phyloP scores from a whole-genome alignment of 2,113 vertebrate species.

The Bufo bufo region DNA sequence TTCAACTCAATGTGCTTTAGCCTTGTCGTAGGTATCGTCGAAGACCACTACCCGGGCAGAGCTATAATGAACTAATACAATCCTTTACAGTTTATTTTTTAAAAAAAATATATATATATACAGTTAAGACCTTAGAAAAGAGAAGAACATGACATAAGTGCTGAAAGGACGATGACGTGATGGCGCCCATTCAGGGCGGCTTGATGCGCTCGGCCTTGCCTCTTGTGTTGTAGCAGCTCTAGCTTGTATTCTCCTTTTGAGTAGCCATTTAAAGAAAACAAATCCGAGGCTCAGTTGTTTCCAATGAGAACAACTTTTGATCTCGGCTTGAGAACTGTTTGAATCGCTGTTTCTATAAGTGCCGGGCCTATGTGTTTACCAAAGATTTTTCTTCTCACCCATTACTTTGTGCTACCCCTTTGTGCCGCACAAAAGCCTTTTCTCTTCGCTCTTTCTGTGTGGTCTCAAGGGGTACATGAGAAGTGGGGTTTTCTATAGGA shows the following conservation, averaged over 20 bases:
- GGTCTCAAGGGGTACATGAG: constrained; percentile 73
- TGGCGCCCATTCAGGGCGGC: neutral
- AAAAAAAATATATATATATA: neutral
- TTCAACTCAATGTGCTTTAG: neutral
- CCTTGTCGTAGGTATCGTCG: neutral
- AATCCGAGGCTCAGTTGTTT: constrained; percentile 38
- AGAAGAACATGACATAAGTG: neutral
- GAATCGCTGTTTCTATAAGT: constrained; percentile 66
- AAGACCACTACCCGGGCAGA: neutral
- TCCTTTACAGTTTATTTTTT: constrained; percentile 12
- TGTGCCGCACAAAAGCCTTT: constrained; percentile 67
- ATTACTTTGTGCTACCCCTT: constrained; percentile 63
- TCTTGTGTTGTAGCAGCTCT: constrained; percentile 50
- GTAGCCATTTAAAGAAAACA: constrained; percentile 57
- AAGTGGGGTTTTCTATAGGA: constrained; percentile 59
- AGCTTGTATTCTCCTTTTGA: constrained; percentile 43
- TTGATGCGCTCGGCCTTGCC: neutral
- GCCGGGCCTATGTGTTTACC: constrained; percentile 69
- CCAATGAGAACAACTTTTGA: constrained; percentile 68
- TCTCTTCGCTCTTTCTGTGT: constrained; percentile 71
- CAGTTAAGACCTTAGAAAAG: constrained; percentile 4
- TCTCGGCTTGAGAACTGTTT: constrained; percentile 71
- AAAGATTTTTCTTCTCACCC: constrained; percentile 68
- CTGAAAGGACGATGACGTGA: constrained; percentile 25
- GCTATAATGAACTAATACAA: constrained; percentile 1